Conservation (phyloP, 1,140 invertebrate genomes). For the Lepidurus arcticus region DNA sequence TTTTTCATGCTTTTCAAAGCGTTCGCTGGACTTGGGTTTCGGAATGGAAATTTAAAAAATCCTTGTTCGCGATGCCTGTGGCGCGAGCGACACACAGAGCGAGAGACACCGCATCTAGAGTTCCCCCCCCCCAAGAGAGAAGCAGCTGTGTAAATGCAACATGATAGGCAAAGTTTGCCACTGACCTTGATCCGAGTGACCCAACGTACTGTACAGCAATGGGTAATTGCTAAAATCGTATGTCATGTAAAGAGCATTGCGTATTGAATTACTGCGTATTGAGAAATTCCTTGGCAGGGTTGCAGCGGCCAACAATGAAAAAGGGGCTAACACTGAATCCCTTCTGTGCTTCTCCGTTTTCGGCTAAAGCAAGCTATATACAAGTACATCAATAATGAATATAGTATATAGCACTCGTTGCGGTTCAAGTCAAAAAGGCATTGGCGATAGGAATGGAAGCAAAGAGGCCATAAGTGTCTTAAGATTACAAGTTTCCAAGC, state of each 20-base stretch:
- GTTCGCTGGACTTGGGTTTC: not conserved
- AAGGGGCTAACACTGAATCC: not conserved
- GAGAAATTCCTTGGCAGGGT: not conserved
- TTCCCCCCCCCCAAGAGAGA: not conserved
- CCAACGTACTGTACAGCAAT: not conserved
- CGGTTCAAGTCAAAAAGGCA: too few relatives aligned
- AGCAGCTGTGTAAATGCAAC: conserved; percentile 18
- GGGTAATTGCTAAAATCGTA: not conserved
- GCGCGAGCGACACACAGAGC: not conserved
- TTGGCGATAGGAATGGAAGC: too few relatives aligned
- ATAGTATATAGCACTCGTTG: too few relatives aligned
- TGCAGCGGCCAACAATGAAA: not conserved
- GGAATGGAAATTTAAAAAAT: not conserved
- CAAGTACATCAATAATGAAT: too few relatives aligned
- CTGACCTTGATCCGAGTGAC: not conserved
- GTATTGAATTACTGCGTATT: too few relatives aligned
- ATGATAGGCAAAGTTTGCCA: not conserved
- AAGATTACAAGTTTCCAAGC: too few relatives aligned
- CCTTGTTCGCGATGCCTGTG: not conserved
- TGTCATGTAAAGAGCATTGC: too few relatives aligned
- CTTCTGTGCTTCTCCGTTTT: too few relatives aligned
- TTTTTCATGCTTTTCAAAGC: not conserved
- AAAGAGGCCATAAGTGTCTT: too few relatives aligned
- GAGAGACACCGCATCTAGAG: not conserved
- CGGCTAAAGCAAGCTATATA: too few relatives aligned